Evolutionary conservation across 2,113 vertebrate species (phyloP).

Genomic region (Nipponia nippon): DNA sequence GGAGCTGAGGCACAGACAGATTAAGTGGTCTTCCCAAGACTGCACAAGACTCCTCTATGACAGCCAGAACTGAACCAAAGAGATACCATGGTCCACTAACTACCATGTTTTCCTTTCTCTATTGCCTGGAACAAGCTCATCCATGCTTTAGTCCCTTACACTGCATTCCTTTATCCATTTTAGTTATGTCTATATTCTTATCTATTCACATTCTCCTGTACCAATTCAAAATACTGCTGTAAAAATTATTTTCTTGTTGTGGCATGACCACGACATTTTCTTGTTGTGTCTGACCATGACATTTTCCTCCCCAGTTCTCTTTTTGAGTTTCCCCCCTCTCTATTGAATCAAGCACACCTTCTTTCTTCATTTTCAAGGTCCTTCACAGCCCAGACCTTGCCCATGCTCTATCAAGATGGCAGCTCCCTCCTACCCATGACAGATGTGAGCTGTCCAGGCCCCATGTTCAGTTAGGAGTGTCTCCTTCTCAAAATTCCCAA

Average conservation of each 20-base stretch:
- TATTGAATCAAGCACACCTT: neutral
- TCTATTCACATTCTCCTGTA: neutral
- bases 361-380: neutral
- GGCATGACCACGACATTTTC: neutral
- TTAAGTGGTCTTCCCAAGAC: neutral
- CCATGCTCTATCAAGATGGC: rapidly evolving
- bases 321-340: neutral
- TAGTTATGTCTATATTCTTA: neutral
- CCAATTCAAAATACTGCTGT: neutral
- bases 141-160: neutral
- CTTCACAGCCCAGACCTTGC: neutral
- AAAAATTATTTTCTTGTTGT: neutral
- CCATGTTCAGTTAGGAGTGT: neutral
- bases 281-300: no score
- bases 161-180: neutral
- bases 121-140: neutral
- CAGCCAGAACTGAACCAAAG: neutral
- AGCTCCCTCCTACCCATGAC: neutral
- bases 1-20: neutral
- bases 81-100: neutral
- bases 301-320: neutral
- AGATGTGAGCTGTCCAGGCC: rapidly evolving
- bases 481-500: neutral
- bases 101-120: neutral
- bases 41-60: neutral